Evolutionary conservation across 1,140 invertebrate genomes (phyloP), one percentile per base, ranked within the genome.

Genomic region (Apis mellifera): DNA sequence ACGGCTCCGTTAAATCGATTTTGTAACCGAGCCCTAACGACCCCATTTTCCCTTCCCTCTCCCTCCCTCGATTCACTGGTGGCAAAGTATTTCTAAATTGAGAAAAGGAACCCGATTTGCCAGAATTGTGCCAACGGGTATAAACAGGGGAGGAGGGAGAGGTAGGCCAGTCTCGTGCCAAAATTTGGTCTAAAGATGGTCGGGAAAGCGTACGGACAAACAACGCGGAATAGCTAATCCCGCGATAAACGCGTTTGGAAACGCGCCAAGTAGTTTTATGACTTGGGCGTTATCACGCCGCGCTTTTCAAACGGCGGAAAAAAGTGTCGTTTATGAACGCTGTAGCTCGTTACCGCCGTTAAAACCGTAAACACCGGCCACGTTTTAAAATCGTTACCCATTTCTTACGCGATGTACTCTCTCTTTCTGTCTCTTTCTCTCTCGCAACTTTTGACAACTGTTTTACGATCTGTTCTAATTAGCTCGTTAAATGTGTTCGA

Each of bases 171-270:
- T 48, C 42, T 55, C 15, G 66, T 87, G 86, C 86, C 83, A 87
- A 87, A 88, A 77, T 83, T 65, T 15, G 42, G 26, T 57, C 62
- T 50, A 69, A 88, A 87, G 83, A 88, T 82, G 78, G 48, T 79
- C 26, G 73, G 83, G 72, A 73, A 59, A 78, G 50, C 57, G 75
- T 74, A 78, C 62, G 65, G 55, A 60, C 69, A 78, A 82, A 88
- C 86, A 87, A 85, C 73, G 68, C 42, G 73, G 86, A 87, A 87
- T 79, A 79, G 86, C 79, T 88, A 88, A 88, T 87, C 66, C 86
- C 9, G 78, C 68, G 64, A 79, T 85, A 87, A 87, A 87, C 74
- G 60, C 64, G 66, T 54, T 83, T 78, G 85, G 86, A 79, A 8
- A 2, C 2, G 1, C 9, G 75, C 86, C 86, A 88, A 85, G 73